Base-by-base conservation (phyloP, 2,113 vertebrate genomes). In the Odocoileus virginianus region DNA sequence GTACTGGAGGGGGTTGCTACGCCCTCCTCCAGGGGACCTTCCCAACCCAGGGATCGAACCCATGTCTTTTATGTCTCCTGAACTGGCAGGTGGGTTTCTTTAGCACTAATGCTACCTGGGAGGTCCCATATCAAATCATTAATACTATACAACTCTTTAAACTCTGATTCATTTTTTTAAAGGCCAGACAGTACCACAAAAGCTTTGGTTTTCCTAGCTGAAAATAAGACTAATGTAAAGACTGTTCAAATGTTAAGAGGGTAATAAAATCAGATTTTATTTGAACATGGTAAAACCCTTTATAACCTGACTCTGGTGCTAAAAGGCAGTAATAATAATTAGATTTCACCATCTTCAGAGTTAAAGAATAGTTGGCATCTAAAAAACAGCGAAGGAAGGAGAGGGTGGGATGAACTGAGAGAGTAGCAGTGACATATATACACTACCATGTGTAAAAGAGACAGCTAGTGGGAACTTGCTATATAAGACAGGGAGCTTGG, bases 251-350 rank as follows among this genome's bases (percentile, higher is more conserved):
- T 45, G 5, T 40, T 40, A 76, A 52, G 47, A 43, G 33, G 91
- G 91, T 94, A 60, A 27, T 60, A 92, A 94, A 83, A 95, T 23
- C 36, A 82, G 8, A 97, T 58, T 82, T 95, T 19, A 91, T 47
- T n/a, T 86, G 74, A 71, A 85, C 7, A 83, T 12, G 7, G 19
- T 89, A 15, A 94, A 89, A 30, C 57, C 23, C 33, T 86, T 55
- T 47, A 36, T 92, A 74, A 83, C n/a, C 23, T 43, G 25, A 89
- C 19, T 67, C 33, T 45, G 16, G 0, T 55, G 15, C 50, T 97
- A 61, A 96, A 94, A 90, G 17, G 13, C 79, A 84, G 13, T 61
- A 86, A 57, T 45, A 60, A 78, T 52, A n/a, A 81, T 89, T 67
- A 30, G 57, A 28, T 50, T 64, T 33, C 57, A 57, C 25, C 28